Evolutionary conservation across 2,113 vertebrate species (phyloP), one percentile per base, ranked within the genome.

Genomic region (Sigmodon hispidus): DNA sequence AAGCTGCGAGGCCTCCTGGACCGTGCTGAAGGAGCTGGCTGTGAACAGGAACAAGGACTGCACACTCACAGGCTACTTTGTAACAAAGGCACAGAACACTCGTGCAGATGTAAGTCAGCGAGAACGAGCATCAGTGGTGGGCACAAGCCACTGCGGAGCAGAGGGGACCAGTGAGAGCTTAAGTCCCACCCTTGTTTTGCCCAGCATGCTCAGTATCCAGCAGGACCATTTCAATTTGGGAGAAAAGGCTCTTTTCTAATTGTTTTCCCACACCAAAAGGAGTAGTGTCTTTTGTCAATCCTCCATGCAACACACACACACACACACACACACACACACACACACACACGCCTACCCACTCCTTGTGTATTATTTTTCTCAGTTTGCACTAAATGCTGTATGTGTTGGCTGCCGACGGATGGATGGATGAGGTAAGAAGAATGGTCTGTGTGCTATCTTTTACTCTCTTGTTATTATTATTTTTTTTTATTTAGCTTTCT

Each of bases 181-280:
- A 90, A 61, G 75, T 88, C 29, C 43, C 89, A 45, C 43, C 52
- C 72, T 79, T 89, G 43, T 43, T 94, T 93, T 83, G 73, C 43
- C 5, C 24, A 26, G n/a, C 15, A 76, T 57, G 57, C 40, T 55
- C 2, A 26, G 69, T 77, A n/a, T 59, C n/a, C 36, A 9, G 3
- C 65, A 29, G 29, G 29, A 34, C 36, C 48, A 73, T 24, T 31
- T 79, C 61, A 52, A 17, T 50, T 45, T 57, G 9, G 63, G 52
- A 10, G 40, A 93, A 87, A 48, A 40, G 16, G 2, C 2, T 45
- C 7, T 85, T 93, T 94, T 90, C 84, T 89, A 50, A 48, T 73
- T 77, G 34, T 24, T 95, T 3, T 48, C 24, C 9, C 11, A 26
- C 34, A n/a, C n/a, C n/a, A n/a, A n/a, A n/a, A 75, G 50, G 29